Evolutionary conservation across 2,797 vertebrate genomes (phyloP), one percentile per base, ranked within the genome.

Genomic region (Lepilemur ruficaudatus): DNA sequence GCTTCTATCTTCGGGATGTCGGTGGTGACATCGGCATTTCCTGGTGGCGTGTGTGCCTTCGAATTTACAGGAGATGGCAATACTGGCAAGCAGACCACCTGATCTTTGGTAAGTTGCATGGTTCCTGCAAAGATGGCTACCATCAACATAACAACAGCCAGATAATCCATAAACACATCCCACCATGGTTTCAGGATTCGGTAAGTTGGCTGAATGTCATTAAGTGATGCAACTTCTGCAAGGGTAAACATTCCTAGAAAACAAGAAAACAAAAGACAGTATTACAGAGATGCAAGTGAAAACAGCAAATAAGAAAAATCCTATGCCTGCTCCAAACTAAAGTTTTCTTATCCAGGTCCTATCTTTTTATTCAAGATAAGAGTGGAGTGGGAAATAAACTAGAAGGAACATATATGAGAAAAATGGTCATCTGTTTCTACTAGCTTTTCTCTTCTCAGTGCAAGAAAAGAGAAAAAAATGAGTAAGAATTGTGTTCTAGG

Each of bases 101-200:
- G 99, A 98, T 99, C 99, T 99, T 99, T 99, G 97, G 99, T 99
- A 98, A 99, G 98, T 98, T 99, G 99, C 99, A 99, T 99, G 63
- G 99, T 99, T 98, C 99, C 99, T 76, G 99, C 99, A 98, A 99
- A 99, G 98, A 99, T 99, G 88, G 99, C 99, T 97, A 99, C 98
- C 99, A 99, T 99, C 98, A 99, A 98, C 99, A 99, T 99, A 96
- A 99, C 99, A 61, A 99, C 99, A 23, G 99, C 99, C 43, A 99
- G 99, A 98, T 99, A 99, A 99, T 99, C 99, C 99, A 99, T 99
- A 98, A 99, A 99, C 78, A 99, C 99, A 94, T 99, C 99, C 99
- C 99, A 99, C 99, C 99, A 99, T 99, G 99, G 99, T 98, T 99
- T 99, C 98, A 99, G 98, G 97, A 99, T 99, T 69, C 99, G 99